Conservation (phyloP, 1,140 invertebrate genomes). For the Trissolcus basalis region DNA sequence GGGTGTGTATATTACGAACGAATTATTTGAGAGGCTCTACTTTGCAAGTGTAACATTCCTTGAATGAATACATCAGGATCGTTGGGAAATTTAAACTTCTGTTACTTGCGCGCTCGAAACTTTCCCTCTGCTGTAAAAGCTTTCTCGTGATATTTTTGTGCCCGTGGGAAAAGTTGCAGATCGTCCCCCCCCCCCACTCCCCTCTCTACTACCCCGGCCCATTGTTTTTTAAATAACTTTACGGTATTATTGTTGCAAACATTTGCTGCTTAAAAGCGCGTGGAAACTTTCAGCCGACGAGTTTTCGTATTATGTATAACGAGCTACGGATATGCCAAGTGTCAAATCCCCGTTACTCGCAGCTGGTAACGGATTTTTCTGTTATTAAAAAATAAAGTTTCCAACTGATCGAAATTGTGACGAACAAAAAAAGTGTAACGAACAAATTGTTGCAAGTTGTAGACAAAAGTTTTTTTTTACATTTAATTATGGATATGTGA, state of each 20-base stretch:
- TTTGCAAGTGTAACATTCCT: conserved; percentile 39
- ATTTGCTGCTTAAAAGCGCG: conserved; percentile 31
- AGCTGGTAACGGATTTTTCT: no score
- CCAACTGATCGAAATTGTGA: no score
- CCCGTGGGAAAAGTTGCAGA: conserved; percentile 35
- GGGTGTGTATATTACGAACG: conserved; percentile 10
- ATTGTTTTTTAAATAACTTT: conserved; percentile 46
- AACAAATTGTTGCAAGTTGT: no score
- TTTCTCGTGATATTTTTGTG: conserved; percentile 40
- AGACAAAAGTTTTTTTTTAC: no score
- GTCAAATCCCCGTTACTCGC: no score
- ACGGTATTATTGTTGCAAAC: conserved; percentile 38
- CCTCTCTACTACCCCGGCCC: background rate
- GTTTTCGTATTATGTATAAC: conserved; percentile 25
- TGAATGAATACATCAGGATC: conserved; percentile 32
- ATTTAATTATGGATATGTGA: no score
- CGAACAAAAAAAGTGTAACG: no score
- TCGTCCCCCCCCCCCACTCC: background rate
- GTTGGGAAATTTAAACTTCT: conserved; percentile 32
- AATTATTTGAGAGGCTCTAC: conserved; percentile 25
- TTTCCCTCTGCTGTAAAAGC: conserved; percentile 32
- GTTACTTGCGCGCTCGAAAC: conserved; percentile 32
- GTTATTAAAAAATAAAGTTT: no score
- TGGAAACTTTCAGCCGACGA: conserved; percentile 23
- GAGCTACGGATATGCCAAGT: no score